Evolutionary conservation across 2,888 invertebrate species (phyloP).

Genomic region (Ditula angustiorana): DNA sequence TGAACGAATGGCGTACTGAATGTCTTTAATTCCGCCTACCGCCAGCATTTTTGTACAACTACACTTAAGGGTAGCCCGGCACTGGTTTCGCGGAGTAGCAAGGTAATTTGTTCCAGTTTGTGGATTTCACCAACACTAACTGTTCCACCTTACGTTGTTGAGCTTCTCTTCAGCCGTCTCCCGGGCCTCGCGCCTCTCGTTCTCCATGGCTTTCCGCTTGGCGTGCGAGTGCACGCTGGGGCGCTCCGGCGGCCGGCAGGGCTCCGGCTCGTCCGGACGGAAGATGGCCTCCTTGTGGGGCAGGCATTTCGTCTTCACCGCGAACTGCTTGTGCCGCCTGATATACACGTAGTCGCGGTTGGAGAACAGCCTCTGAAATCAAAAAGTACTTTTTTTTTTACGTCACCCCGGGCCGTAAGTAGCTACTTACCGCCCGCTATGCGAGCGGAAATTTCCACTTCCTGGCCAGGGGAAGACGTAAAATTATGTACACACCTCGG

Average conservation of each 20-base stretch:
- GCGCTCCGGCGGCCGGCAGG: slow-evolving; percentile 25
- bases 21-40: too few species aligned
- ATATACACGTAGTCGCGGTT: slow-evolving; percentile 95
- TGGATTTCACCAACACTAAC: too few species aligned
- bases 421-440: too few species aligned
- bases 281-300: slow-evolving; percentile 49
- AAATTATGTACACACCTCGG: too few species aligned
- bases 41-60: too few species aligned
- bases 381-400: background rate
- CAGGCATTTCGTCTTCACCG: slow-evolving; percentile 42
- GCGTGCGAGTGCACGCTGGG: slow-evolving; percentile 68
- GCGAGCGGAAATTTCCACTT: too few species aligned
- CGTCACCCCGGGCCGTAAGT: background rate
- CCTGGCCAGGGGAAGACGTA: too few species aligned
- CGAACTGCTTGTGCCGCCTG: slow-evolving; percentile 85
- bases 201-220: slow-evolving; percentile 62
- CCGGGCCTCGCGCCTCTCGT: slow-evolving; percentile 38
- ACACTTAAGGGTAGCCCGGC: too few species aligned
- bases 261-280: slow-evolving; percentile 22
- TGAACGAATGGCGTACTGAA: too few species aligned
- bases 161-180: slow-evolving; percentile 43
- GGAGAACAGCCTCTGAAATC: slow-evolving; percentile 89
- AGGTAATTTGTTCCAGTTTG: too few species aligned
- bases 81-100: too few species aligned
- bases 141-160: slow-evolving; percentile 43